Base-by-base conservation (phyloP, 1,140 invertebrate species). In the Argopecten irradians region DNA sequence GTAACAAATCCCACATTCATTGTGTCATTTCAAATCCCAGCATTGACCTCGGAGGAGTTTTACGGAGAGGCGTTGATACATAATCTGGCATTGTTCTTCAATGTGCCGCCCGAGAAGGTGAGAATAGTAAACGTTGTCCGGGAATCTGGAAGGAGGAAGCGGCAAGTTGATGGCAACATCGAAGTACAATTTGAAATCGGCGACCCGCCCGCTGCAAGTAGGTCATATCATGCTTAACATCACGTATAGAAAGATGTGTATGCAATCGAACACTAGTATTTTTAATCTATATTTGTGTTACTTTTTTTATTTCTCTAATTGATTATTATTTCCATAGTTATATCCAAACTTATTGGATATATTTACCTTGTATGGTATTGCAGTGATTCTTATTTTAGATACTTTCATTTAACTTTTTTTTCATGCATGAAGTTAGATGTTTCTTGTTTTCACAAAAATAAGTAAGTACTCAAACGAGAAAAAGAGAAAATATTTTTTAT, bases 41-140 rank as follows among this genome's bases (percentile, higher is more conserved):
- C 93, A 13, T 91, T 94, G 87, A 94, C 92, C 8, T 90, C 91
- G 0, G 91, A 92, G 32, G 92, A 94, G 28, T 95, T 95, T 88
- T 95, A 93, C 85, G 93, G 94, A 0, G 91, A 93, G 33, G 89
- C 93, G 34, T 87, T 95, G 19, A 88, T 94, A 82, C 82, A 92
- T 32, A 93, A 95, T 82, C 86, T 95, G 14, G 94, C 93, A 9
- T 83, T 88, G 2, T 94, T 95, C 88, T 91, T 94, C 14, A 87
- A 90, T 33, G 86, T 95, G 9, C 88, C 91, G 16, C 35, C 91
- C 0, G 82, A 86, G 19, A 94, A 94, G 90, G 92, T 95, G 8
- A 84, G 93, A 8, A 87, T 93, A 34, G 92, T 92, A 0, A 89
- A 92, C 41, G 88, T 93, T 14, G 89, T 94, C 9, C 87, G 89